Evolutionary conservation across 53 echinoderm and acorn worm species (phyloP).

Genomic region (Hippasteria phrygiana): DNA sequence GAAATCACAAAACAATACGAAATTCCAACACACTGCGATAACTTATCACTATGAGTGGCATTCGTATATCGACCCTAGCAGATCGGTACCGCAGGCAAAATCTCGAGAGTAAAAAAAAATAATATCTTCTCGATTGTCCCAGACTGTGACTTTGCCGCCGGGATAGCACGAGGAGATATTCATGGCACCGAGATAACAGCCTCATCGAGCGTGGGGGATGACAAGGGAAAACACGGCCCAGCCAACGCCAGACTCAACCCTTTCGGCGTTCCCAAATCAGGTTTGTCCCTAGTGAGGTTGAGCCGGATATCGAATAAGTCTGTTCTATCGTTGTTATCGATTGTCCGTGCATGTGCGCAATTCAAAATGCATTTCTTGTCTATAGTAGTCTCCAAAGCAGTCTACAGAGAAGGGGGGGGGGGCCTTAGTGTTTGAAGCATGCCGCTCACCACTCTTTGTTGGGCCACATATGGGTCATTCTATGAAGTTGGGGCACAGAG

Average conservation of each 20-base stretch:
- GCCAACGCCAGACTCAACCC: constrained; percentile 77
- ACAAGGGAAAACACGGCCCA: constrained; percentile 68
- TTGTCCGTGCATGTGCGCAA: not conserved
- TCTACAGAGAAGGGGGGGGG: too few species aligned
- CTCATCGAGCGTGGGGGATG: constrained; percentile 71
- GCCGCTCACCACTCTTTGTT: too few species aligned
- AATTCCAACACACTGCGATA: not conserved
- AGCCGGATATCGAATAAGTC: not conserved
- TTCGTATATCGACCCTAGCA: not conserved
- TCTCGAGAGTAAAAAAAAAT: not conserved
- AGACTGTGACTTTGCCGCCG: constrained; percentile 91
- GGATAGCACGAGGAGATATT: constrained; percentile 81
- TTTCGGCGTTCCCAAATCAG: constrained; percentile 74
- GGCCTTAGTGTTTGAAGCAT: too few species aligned
- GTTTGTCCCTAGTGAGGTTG: too few species aligned
- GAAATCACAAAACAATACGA: not conserved
- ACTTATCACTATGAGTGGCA: too few species aligned
- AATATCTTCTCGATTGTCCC: not conserved
- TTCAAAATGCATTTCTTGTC: too few species aligned
- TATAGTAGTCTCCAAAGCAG: too few species aligned
- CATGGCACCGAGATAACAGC: constrained; percentile 85
- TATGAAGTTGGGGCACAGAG: too few species aligned
- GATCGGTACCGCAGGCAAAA: not conserved
- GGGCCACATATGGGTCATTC: too few species aligned
- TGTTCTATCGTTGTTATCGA: not conserved